Base-by-base conservation (phyloP, 2,888 invertebrate species). In the Napeogenes inachia region DNA sequence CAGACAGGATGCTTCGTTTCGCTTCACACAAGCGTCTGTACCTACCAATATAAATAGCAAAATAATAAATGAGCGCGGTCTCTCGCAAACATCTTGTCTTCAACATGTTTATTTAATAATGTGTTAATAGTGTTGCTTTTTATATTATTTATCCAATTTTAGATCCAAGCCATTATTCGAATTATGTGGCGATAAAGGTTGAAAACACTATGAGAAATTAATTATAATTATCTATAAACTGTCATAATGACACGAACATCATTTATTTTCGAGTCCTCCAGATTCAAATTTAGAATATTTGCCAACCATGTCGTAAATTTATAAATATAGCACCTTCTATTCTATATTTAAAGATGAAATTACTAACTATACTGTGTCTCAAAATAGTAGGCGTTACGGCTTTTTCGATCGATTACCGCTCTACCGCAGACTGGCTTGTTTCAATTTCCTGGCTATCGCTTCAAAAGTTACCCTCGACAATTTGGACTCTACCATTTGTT, bases 1-100 rank as follows among this genome's bases (percentile, higher is more conserved):
- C 74, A 69, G 70, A 69, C 66, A 57, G 67, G 65, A 66, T 73
- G 71, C 76, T 77, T 75, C 64, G 71, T 74, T 70, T 72, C 73
- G 70, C 69, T 70, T 76, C 73, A 66, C 73, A 72, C 71, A 72
- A 74, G 6, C 71, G 50, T 45, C 54, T 47, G 66, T 68, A 64
- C 67, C 60, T 60, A 61, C 68, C 67, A 66, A 73, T 71, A 74
- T 78, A 78, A 42, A 78, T 75, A 77, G 67, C 65, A 69, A 73
- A 76, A 77, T 76, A 76, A 75, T 73, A 73, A 73, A 70, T 67
- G 62, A 21, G 3, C 5, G 45, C 33, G 12, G 21, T 53, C 45
- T 56, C 45, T 21, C 38, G 56, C 45, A 46, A 53, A 33, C 38
- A 33, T 56, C 4, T 53, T 45, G 53, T 50, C 32, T 45, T 45